Evolutionary conservation across 2,113 vertebrate species (phyloP), one percentile per base, ranked within the genome.

Genomic region (Anser brachyrhynchus): DNA sequence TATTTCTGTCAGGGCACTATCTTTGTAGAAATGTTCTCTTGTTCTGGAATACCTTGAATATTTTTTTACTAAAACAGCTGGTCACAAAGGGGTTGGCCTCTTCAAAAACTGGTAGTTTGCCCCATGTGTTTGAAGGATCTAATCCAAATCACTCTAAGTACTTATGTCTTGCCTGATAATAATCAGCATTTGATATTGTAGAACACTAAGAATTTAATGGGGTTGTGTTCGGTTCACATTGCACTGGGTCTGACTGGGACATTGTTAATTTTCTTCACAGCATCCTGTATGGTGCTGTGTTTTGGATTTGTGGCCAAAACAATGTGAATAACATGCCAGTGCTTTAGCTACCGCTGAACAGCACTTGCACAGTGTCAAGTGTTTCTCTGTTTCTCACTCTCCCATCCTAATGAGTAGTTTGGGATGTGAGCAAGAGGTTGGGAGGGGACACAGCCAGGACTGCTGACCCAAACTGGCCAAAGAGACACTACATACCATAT

Each of bases 11-110:
- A 64, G 22, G 26, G 64, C 29, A 72, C 12, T 64, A 62, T 79
- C 41, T 79, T 62, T 29, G 46, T 3, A 67, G 26, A 71, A 79
- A 64, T 64, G 5, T 25, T 35, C 29, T 67, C 20, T 73, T 67
- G 19, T 58, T 91, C 19, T 84, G n/a, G 25, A 91, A 67, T 39
- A 73, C 1, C 8, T 78, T 57, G 15, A 67, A 64, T 54, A 51
- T 39, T 82, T 91, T 52, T 88, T 79, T 18, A 12, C 35, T 67
- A 66, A 54, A 90, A 75, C 39, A 41, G 7, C 20, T 79, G 31
- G 11, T 37, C 52, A 33, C 4, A 3, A 35, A 49, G 10, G 29
- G 15, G 10, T 23, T 4, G 1, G 1, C 8, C 7, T 64, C 29
- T 51, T 90, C 57, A 79, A 75, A 62, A 85, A 21, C 23, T 18